Percentiles rank a stretch among this genome's conserved stretches.
phyloP scores from a whole-genome alignment of 2,113 vertebrate species.

The Diphyllodes magnificus region DNA sequence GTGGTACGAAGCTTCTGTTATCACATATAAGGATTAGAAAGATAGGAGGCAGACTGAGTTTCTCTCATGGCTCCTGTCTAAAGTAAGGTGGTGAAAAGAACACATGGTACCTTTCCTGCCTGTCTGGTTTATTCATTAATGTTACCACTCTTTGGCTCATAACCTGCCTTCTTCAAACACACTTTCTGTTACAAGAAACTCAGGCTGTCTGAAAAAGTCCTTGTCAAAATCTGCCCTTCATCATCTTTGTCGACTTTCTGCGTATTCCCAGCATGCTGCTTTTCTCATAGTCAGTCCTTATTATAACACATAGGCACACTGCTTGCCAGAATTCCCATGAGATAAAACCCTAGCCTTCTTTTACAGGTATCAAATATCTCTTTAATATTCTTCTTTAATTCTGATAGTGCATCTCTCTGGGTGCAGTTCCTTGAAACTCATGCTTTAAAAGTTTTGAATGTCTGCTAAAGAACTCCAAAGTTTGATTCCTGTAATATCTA shows the following conservation, averaged over 20 bases:
- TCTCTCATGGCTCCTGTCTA: neutral
- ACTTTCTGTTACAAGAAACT: neutral
- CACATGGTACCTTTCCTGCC: neutral
- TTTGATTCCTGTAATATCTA: neutral
- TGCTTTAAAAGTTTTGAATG: neutral
- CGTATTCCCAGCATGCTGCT: neutral
- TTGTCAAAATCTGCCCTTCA: slow-evolving; percentile 28
- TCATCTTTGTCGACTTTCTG: neutral
- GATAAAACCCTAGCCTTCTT: neutral
- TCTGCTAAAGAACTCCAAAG: slow-evolving; percentile 2
- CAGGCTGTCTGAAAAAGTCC: neutral
- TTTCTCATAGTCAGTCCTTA: neutral
- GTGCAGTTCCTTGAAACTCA: neutral
- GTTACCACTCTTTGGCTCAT: neutral
- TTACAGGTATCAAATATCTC: slow-evolving; percentile 1
- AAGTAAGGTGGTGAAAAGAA: neutral
- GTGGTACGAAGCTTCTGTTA: neutral
- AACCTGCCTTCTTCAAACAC: slow-evolving; percentile 17
- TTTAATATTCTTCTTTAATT: slow-evolving; percentile 34
- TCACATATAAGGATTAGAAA: neutral
- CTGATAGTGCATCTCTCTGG: neutral
- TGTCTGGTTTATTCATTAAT: slow-evolving; percentile 5
- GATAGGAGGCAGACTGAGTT: neutral
- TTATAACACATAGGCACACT: neutral
- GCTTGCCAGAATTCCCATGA: neutral